Conservation (phyloP, 2,888 invertebrate genomes). For the Aleiodes leptofemur region DNA sequence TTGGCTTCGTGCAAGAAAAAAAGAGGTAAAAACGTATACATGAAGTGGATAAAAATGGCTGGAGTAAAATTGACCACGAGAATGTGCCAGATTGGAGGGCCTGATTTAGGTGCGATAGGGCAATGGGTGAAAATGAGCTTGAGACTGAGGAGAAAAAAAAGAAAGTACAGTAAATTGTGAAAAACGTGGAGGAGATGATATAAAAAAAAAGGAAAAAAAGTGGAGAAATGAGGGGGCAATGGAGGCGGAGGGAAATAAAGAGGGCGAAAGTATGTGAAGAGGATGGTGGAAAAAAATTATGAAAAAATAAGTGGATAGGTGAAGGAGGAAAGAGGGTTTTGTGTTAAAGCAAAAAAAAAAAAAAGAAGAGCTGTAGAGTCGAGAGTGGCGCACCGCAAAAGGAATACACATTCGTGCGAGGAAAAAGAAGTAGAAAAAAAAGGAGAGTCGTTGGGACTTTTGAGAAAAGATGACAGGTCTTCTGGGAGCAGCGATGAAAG, state of each 20-base stretch:
- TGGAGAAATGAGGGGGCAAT: constrained; percentile 49
- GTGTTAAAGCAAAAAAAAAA: not conserved
- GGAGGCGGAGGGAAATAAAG: constrained; percentile 41
- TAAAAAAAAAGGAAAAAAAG: constrained; percentile 24
- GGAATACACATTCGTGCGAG: constrained; percentile 25
- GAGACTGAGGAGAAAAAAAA: constrained; percentile 33
- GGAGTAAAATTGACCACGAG: constrained; percentile 34
- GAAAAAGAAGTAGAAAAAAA: constrained; percentile 39
- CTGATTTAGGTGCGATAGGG: constrained; percentile 43
- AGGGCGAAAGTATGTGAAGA: constrained; percentile 42
- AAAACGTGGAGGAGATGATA: constrained; percentile 36
- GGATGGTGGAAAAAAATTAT: constrained; percentile 46
- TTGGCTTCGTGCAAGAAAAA: too few species aligned
- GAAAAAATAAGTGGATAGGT: constrained; percentile 46
- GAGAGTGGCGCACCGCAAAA: constrained; percentile 20
- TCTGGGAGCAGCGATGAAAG: too few species aligned
- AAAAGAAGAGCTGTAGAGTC: constrained; percentile 18
- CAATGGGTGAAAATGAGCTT: constrained; percentile 33
- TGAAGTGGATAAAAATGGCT: not conserved
- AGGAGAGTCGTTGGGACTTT: constrained; percentile 47
- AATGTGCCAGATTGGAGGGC: constrained; percentile 45
- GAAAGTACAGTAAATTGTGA: constrained; percentile 34
- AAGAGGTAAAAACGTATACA: constrained; percentile 16
- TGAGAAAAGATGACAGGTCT: constrained; percentile 8
- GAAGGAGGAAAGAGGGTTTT: constrained; percentile 39